A percentile compares a stretch with the other conserved stretches of the same genome.
phyloP scores from a whole-genome alignment of 2,888 invertebrate genomes.

The Aphrophora alni region DNA sequence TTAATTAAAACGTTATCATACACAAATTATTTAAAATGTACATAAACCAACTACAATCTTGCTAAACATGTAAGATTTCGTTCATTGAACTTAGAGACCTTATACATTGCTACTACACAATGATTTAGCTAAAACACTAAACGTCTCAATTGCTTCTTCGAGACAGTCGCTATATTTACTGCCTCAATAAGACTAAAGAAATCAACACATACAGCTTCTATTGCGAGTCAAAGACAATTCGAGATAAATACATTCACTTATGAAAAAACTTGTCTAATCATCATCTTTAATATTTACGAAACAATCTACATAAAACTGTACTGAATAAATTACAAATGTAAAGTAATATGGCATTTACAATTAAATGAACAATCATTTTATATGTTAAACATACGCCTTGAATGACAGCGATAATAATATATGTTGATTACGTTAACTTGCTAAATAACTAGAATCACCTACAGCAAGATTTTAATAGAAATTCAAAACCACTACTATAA shows the following conservation, averaged over 20 bases:
- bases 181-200: not conserved
- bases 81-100: not conserved
- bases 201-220: not conserved
- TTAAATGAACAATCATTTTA: not conserved
- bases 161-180: constrained; percentile 6
- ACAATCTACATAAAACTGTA: not conserved
- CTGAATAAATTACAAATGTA: not conserved
- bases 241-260: not conserved
- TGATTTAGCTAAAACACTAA: not conserved
- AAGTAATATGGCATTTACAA: not conserved
- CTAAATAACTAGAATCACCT: not conserved
- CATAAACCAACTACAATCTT: too few species aligned
- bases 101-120: not conserved
- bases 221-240: not conserved
- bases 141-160: not conserved
- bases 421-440: not conserved
- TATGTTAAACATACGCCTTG: not conserved
- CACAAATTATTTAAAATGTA: too few species aligned
- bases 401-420: not conserved
- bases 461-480: too few species aligned
- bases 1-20: too few species aligned
- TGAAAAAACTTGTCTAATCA: not conserved
- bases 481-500: too few species aligned
- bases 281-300: not conserved
- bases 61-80: too few species aligned